Evolutionary conservation across 2,888 invertebrate species (phyloP).

Genomic region (Cataglyphis albicans): DNA sequence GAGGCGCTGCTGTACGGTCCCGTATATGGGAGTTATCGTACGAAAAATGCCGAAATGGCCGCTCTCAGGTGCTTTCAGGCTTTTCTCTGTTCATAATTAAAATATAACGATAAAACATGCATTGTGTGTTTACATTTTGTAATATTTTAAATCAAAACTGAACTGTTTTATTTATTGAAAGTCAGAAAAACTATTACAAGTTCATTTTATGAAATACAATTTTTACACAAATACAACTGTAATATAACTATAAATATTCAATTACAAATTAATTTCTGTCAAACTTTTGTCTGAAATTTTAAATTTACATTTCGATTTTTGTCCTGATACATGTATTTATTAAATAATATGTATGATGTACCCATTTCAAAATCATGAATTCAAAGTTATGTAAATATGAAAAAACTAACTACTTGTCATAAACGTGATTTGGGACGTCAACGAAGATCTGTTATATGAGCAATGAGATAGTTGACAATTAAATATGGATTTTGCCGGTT

Average conservation of each 20-base stretch:
- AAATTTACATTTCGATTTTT: background rate
- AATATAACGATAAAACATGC: background rate
- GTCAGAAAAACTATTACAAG: too few relatives aligned
- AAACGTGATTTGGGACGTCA: background rate
- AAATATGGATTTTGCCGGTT: conserved; percentile 13
- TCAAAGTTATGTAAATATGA: background rate
- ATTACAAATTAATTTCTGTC: background rate
- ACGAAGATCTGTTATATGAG: background rate
- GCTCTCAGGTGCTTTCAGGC: too few relatives aligned
- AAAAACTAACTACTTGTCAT: background rate
- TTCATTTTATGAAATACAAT: background rate
- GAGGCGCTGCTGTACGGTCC: too few relatives aligned
- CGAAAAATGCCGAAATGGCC: too few relatives aligned
- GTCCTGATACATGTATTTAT: background rate
- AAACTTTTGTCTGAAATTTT: background rate
- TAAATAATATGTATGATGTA: background rate
- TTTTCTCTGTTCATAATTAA: too few relatives aligned
- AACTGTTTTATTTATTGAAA: background rate
- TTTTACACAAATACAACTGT: background rate
- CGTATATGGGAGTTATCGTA: too few relatives aligned
- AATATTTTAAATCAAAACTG: background rate
- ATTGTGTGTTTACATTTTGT: background rate
- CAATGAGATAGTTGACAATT: background rate
- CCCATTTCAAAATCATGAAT: background rate
- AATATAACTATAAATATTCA: background rate